These are phyloP conservation scores for Amaurobius ferox DNA, from an alignment of 2,888 invertebrate species.

Conservation along the genomic window DNA sequence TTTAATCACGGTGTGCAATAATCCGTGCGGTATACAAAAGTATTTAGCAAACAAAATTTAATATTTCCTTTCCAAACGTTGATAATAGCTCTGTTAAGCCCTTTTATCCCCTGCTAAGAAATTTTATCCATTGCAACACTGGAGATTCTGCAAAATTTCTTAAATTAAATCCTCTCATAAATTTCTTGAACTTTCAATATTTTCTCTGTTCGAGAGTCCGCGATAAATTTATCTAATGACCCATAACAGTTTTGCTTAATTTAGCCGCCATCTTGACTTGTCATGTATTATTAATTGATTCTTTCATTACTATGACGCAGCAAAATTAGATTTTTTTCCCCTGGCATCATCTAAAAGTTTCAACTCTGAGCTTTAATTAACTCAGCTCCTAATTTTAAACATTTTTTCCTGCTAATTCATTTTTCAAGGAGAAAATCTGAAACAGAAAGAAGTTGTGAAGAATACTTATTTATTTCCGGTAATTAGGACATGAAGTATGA, in stretches of 20 bases:
- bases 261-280: conserved; percentile 51
- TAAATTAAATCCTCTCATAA: too few species aligned
- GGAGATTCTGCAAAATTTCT: too few species aligned
- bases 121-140: too few species aligned
- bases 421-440: not conserved
- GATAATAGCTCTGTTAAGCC: too few species aligned
- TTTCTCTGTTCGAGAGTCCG: not conserved
- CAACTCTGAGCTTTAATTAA: conserved; percentile 28
- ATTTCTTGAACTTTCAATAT: not conserved
- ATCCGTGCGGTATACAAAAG: too few species aligned
- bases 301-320: conserved; percentile 40
- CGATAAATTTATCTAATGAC: conserved; percentile 56
- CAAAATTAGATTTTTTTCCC: conserved; percentile 9
- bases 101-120: too few species aligned
- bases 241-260: conserved; percentile 45
- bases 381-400: conserved; percentile 43
- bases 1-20: too few species aligned
- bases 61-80: too few species aligned
- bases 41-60: too few species aligned
- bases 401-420: conserved; percentile 17
- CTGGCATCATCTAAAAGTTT: not conserved
- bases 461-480: conserved; percentile 2
- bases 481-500: not conserved
- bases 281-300: conserved; percentile 64
- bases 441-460: not conserved